Evolutionary conservation across 2,113 vertebrate species (phyloP).

Genomic region (Heterotis niloticus): DNA sequence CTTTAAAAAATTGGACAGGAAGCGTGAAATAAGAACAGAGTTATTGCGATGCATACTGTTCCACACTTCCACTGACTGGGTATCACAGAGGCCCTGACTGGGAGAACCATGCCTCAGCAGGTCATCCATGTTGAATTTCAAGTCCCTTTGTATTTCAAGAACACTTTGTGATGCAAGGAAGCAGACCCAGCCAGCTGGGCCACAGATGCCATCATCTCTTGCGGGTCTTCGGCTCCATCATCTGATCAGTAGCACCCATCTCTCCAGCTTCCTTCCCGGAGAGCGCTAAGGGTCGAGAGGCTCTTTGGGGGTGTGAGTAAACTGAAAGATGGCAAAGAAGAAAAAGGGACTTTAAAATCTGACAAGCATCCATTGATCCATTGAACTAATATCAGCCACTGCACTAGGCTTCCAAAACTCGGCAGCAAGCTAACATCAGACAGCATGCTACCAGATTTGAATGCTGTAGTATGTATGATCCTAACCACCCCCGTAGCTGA

Average conservation of each 20-base stretch:
- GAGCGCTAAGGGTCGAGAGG: slow-evolving; percentile 77
- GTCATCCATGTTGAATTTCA: no score
- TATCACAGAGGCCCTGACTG: neutral
- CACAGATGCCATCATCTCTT: slow-evolving; percentile 40
- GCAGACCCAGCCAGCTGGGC: slow-evolving; percentile 79
- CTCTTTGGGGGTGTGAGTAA: slow-evolving; percentile 89
- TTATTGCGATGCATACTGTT: neutral
- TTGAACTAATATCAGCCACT: no score
- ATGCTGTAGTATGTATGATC: no score
- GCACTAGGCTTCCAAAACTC: no score
- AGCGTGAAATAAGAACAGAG: neutral
- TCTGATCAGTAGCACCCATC: slow-evolving; percentile 83
- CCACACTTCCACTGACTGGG: neutral
- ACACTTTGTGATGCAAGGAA: slow-evolving; percentile 34
- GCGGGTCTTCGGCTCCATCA: slow-evolving; percentile 9
- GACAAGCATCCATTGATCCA: no score
- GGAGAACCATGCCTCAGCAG: neutral
- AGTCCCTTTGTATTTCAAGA: slow-evolving; percentile 23
- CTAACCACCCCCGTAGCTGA: no score
- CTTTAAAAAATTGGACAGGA: slow-evolving; percentile 3
- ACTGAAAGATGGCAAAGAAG: slow-evolving; percentile 53
- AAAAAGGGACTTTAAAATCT: neutral
- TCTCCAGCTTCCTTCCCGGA: slow-evolving; percentile 81
- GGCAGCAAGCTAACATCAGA: no score
- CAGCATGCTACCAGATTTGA: no score